phyloP scores from a whole-genome alignment of 2,113 vertebrate genomes.

The Apus apus region DNA sequence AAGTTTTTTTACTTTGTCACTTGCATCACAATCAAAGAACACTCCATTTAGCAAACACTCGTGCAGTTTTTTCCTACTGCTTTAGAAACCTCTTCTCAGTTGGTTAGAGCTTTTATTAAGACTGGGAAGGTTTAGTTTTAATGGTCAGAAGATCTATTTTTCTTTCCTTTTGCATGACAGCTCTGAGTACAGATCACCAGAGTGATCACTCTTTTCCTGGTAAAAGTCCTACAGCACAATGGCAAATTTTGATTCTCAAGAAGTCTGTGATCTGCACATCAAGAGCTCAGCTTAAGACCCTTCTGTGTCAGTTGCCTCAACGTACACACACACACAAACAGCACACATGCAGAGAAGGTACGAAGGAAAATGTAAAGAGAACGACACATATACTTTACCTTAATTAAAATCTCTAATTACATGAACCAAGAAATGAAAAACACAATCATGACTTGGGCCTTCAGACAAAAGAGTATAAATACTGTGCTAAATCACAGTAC shows the following conservation, averaged over 20 bases:
- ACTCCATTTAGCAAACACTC: accelerated
- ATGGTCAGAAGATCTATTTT: not conserved
- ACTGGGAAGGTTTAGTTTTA: not conserved
- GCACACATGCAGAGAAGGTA: not conserved
- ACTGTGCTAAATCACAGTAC: not conserved
- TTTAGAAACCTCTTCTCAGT: not conserved
- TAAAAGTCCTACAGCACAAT: not conserved
- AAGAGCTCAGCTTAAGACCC: not conserved
- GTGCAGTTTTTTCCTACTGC: not conserved
- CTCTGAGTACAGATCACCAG: not conserved
- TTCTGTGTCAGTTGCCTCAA: not conserved
- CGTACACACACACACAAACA: not conserved
- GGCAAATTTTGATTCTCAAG: not conserved
- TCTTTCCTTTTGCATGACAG: not conserved
- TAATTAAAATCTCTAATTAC: not conserved
- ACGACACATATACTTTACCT: not conserved
- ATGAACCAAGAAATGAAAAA: not conserved
- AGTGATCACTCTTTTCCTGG: not conserved
- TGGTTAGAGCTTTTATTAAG: not conserved
- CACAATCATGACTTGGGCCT: not conserved
- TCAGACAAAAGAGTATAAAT: not conserved
- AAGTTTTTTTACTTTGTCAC: not conserved
- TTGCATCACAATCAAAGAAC: not conserved
- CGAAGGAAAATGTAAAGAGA: not conserved
- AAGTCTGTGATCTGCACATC: not conserved